These are phyloP conservation scores for Ceyx margarethae DNA, from an alignment of 2,113 vertebrate genomes.

Conservation along the genomic window DNA sequence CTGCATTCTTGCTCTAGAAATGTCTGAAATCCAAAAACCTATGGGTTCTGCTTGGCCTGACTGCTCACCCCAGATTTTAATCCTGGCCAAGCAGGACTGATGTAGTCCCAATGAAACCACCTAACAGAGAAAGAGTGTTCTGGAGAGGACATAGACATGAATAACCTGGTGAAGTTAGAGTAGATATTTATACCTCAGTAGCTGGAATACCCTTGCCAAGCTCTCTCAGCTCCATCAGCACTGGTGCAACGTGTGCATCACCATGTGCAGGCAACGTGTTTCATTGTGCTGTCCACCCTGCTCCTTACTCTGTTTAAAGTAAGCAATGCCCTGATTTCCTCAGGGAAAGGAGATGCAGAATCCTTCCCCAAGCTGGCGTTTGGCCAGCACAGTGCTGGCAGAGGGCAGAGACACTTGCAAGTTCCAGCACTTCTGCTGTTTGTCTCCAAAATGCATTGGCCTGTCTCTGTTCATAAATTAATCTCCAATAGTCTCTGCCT, in stretches of 20 bases:
- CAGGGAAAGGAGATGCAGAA: background rate
- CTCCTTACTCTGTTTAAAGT: background rate
- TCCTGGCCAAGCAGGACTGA: background rate
- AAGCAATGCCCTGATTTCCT: background rate
- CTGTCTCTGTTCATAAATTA: background rate
- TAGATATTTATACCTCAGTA: background rate
- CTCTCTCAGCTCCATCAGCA: background rate
- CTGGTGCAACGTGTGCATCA: no score
- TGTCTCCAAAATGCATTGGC: background rate
- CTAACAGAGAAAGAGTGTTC: background rate
- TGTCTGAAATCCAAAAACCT: background rate
- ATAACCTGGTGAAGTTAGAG: background rate
- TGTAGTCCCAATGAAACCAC: background rate
- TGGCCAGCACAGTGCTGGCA: fast-evolving
- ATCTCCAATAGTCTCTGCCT: background rate
- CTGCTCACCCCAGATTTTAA: background rate
- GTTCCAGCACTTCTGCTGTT: background rate
- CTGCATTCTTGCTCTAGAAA: background rate
- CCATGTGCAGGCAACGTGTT: background rate
- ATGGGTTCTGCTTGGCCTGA: background rate
- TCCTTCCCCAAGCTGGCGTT: background rate
- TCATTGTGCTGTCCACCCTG: background rate
- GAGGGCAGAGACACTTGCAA: background rate
- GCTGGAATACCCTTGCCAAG: background rate
- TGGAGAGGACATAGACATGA: background rate